These are phyloP conservation scores for Aselliscus stoliczkanus DNA, from an alignment of 2,797 vertebrate genomes.

Conservation along the genomic window DNA sequence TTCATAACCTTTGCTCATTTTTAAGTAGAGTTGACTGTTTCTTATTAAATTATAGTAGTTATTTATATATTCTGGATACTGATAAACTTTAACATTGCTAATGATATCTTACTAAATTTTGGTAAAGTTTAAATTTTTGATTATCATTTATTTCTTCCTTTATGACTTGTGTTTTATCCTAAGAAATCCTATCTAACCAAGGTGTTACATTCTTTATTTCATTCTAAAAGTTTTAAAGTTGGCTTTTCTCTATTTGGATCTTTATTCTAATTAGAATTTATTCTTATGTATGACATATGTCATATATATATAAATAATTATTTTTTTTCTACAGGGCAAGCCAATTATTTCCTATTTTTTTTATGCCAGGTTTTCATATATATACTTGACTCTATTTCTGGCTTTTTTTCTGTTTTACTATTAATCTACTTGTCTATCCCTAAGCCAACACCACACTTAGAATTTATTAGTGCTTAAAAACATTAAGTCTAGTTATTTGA, in stretches of 20 bases:
- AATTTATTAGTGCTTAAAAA: background rate
- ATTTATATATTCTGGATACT: background rate
- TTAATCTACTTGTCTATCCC: background rate
- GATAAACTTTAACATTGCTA: slow-evolving; percentile 9
- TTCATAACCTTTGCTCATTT: background rate
- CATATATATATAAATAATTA: background rate
- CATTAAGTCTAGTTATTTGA: background rate
- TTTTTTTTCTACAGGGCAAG: background rate
- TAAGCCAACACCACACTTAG: background rate
- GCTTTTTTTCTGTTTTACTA: background rate
- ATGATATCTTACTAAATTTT: background rate
- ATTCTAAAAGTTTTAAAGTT: background rate
- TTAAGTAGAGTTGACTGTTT: background rate
- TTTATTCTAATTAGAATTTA: background rate
- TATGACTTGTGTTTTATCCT: background rate
- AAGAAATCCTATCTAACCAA: background rate
- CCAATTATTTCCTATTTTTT: background rate
- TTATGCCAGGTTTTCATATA: background rate
- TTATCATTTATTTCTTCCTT: background rate
- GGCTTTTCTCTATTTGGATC: background rate
- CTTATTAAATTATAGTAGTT: background rate
- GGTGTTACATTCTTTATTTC: background rate
- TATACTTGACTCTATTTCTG: background rate
- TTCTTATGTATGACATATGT: background rate
- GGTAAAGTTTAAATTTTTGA: background rate